Conservation (phyloP, 2,113 vertebrate species). For the Coptodon bakossiorum region DNA sequence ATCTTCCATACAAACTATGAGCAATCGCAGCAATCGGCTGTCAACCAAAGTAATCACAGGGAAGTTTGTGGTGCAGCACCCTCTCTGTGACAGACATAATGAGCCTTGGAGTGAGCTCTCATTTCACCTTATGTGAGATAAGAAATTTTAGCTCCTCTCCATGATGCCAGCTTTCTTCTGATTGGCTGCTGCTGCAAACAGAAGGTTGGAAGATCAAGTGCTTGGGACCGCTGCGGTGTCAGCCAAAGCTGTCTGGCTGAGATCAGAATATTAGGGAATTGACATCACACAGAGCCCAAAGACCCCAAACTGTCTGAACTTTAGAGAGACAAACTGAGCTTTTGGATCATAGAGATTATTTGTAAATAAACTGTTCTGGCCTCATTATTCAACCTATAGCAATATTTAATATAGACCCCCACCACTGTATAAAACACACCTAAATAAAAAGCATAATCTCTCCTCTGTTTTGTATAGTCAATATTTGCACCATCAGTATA, state of each 20-base stretch:
- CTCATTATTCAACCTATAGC: neutral
- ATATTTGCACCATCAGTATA: neutral
- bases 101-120: neutral
- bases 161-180: neutral
- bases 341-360: neutral
- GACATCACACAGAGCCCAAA: neutral
- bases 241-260: neutral
- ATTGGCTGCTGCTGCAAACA: neutral
- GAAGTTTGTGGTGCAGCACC: neutral
- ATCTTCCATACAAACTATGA: neutral
- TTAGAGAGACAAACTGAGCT: neutral
- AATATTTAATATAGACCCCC: neutral
- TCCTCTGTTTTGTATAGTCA: neutral
- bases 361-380: neutral
- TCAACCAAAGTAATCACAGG: neutral
- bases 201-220: neutral
- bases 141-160: neutral
- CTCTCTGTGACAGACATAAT: rapidly evolving
- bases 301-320: neutral
- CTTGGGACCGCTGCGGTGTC: neutral
- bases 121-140: neutral
- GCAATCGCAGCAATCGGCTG: rapidly evolving
- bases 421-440: neutral
- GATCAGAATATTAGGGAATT: neutral
- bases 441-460: neutral